Percentiles rank a stretch among this genome's conserved stretches.
phyloP scores from a whole-genome alignment of 2,113 vertebrate genomes.

The Hucho hucho region DNA sequence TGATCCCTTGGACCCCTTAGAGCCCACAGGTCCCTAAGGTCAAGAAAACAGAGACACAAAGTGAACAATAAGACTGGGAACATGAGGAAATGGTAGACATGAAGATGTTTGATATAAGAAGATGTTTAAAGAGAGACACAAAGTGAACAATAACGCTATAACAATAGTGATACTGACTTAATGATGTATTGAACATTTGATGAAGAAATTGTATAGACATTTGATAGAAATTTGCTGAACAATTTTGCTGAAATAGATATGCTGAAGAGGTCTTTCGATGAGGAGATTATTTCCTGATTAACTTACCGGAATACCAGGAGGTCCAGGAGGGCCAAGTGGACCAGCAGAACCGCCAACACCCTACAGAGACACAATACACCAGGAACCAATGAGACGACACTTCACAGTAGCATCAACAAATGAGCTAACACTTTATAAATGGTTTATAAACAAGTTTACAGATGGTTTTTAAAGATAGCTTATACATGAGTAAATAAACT shows the following conservation, averaged over 20 bases:
- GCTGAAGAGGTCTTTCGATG: too few species aligned
- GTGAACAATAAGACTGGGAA: not conserved
- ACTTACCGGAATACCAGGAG: conserved; percentile 94
- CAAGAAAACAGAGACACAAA: not conserved
- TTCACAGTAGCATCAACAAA: too few species aligned
- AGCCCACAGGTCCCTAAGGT: conserved; percentile 87
- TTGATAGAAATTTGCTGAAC: not conserved
- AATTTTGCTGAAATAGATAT: not conserved
- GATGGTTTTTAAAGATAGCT: not conserved
- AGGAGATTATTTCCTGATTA: not conserved
- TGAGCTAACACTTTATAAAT: too few species aligned
- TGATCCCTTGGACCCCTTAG: conserved; percentile 95
- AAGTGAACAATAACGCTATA: too few species aligned
- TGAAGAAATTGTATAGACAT: not conserved
- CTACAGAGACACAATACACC: conserved; percentile 55
- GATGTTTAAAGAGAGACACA: too few species aligned
- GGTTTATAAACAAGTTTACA: too few species aligned
- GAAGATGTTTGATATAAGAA: not conserved
- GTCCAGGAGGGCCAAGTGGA: conserved; percentile 91
- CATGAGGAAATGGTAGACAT: not conserved
- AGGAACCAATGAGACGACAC: too few species aligned
- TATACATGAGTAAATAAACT: too few species aligned
- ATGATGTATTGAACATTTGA: too few species aligned
- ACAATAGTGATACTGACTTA: too few species aligned
- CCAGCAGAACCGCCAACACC: conserved; percentile 82